Percentiles rank a stretch among this genome's conserved stretches.
phyloP scores from a whole-genome alignment of 2,797 vertebrate species.

The Sebastes iracundus region DNA sequence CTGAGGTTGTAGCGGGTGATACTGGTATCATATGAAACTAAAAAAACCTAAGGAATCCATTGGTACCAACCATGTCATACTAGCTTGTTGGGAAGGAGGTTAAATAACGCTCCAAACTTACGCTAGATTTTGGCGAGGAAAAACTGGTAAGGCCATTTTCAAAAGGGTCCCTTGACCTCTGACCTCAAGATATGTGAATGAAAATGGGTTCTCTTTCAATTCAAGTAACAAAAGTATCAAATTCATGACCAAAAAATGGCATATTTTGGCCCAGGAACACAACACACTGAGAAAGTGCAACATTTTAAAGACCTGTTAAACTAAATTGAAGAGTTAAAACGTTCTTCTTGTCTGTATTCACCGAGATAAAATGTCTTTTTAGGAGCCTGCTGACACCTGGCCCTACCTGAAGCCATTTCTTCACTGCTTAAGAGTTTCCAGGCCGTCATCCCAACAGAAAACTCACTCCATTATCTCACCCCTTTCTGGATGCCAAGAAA shows the following conservation, averaged over 20 bases:
- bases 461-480: conserved; percentile 30
- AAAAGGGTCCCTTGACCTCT: too few relatives aligned
- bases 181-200: too few relatives aligned
- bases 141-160: too few relatives aligned
- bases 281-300: rapidly evolving
- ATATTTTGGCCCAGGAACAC: too few relatives aligned
- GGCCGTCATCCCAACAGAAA: conserved; percentile 5
- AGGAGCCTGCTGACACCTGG: conserved; percentile 20
- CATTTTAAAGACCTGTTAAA: background rate
- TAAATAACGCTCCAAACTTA: too few relatives aligned
- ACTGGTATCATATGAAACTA: too few relatives aligned
- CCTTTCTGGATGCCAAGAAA: conserved; percentile 13
- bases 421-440: conserved; percentile 48
- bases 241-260: background rate
- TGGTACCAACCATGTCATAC: too few relatives aligned
- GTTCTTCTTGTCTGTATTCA: background rate
- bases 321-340: background rate
- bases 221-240: background rate
- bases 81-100: too few relatives aligned
- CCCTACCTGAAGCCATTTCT: conserved; percentile 26
- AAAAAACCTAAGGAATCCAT: too few relatives aligned
- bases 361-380: background rate
- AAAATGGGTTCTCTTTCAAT: background rate
- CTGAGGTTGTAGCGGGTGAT: too few relatives aligned
- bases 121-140: too few relatives aligned